Evolutionary conservation across 2,888 invertebrate genomes (phyloP), one percentile per base, ranked within the genome.

Genomic region (Drosophila bunnanda): DNA sequence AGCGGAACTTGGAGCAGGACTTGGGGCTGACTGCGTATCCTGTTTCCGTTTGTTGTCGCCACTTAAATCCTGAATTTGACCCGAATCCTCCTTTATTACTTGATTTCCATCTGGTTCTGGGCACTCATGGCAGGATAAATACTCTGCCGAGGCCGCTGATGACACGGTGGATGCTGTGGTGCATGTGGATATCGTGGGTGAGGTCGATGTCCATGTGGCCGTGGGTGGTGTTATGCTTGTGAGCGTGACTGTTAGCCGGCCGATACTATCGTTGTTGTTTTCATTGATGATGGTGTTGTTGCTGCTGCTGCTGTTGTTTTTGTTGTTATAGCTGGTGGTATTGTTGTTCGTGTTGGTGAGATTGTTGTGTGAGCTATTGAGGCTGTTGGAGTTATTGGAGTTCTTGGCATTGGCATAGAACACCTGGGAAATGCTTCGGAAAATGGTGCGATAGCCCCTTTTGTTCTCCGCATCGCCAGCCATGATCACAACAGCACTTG

Each of bases 341-440:
- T 54, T 66, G 56, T 54, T 75, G 41, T 15, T 65, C 17, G 9
- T 61, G 53, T 22, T 64, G 43, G 15, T 32, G 30, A 20, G 46
- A 46, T 17, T 54, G 54, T 32, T 72, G 46, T 36, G 58, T 10
- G 54, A 70, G n/a, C 25, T 61, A 52, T 39, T 52, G 22, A 43
- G 53, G 2, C 30, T 61, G 52, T 38, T 50, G 22, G 17, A 20
- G 12, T 41, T 43, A 54, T n/a, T 76, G 44, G 44, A 56, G 41
- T 46, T 44, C 9, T 76, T 84, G 44, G 58, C 64, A 39, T 86
- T 90, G 3, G 82, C 43, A 75, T 84, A 83, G 17, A 91, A 81
- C 39, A 90, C 90, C 43, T 91, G 90, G 4, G 91, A 91, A 70
- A 91, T 89, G 74, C 90, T 91, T 52, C 91, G 91, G 34, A 91